Evolutionary conservation across 2,113 vertebrate genomes (phyloP).

Genomic region (Charina bottae): DNA sequence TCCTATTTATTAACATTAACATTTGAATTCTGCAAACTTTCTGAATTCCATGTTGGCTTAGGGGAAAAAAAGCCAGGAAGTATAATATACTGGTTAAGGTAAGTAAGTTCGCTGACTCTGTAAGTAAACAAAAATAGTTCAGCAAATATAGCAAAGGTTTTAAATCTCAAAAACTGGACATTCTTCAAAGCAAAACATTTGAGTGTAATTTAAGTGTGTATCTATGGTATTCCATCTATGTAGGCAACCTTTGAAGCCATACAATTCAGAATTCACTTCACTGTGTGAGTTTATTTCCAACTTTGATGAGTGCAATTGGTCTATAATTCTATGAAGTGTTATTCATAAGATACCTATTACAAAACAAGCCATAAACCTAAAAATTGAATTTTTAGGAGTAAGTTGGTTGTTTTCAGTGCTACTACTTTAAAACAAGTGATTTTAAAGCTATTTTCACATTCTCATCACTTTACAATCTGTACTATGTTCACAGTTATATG

Average conservation of each 20-base stretch:
- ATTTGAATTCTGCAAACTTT: not conserved
- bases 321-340: constrained; percentile 10
- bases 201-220: constrained; percentile 12
- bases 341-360: not conserved
- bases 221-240: not conserved
- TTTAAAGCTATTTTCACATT: constrained; percentile 21
- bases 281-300: constrained; percentile 32
- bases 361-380: not conserved
- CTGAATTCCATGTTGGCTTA: not conserved
- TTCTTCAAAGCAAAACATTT: constrained; percentile 45
- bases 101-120: not conserved
- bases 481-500: not conserved
- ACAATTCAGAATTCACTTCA: constrained; percentile 22
- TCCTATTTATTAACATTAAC: not conserved
- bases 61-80: not conserved
- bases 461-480: not conserved
- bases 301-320: not conserved
- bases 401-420: not conserved
- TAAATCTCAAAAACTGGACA: not conserved
- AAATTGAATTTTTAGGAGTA: constrained; percentile 16
- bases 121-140: not conserved
- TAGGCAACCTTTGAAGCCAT: not conserved
- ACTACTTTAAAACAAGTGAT: constrained; percentile 17
- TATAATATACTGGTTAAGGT: not conserved
- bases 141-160: not conserved